Percentiles rank a stretch among this genome's conserved stretches.
Evolutionary conservation across 1,140 invertebrate species (phyloP).

Genomic region (Zophobas morio): DNA sequence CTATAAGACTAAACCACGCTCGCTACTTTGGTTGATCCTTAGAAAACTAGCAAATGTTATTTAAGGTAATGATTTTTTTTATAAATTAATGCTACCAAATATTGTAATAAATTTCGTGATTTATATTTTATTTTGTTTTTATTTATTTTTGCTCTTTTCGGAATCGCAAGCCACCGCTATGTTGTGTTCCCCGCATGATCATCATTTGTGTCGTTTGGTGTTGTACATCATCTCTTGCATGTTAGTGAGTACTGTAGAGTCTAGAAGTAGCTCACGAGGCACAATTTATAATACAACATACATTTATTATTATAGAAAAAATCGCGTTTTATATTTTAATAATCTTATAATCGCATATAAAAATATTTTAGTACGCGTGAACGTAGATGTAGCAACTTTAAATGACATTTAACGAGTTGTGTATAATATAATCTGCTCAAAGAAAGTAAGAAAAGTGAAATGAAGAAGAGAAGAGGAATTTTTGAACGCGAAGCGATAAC

Average conservation of each 20-base stretch:
- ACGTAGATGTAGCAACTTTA: conserved; percentile 60
- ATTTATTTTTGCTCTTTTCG: conserved; percentile 60
- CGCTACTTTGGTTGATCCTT: conserved; percentile 52
- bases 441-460: conserved; percentile 32
- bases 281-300: conserved; percentile 59
- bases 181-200: conserved; percentile 53
- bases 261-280: conserved; percentile 62
- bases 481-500: conserved; percentile 32
- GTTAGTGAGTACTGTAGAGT: conserved; percentile 63
- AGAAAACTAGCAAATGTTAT: conserved; percentile 62
- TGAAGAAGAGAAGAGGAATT: conserved; percentile 47
- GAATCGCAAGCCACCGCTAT: conserved; percentile 51
- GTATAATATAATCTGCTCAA: conserved; percentile 60
- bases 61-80: conserved; percentile 64
- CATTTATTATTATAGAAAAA: conserved; percentile 53
- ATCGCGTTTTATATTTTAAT: conserved; percentile 66
- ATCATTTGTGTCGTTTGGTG: conserved; percentile 60
- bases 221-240: conserved; percentile 60
- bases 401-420: conserved; percentile 50
- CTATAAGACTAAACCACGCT: conserved; percentile 61
- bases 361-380: conserved; percentile 65
- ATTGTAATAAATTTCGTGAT: conserved; percentile 68
- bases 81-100: conserved; percentile 68
- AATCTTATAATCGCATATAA: conserved; percentile 60
- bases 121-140: conserved; percentile 65